Evolutionary conservation across 1,140 invertebrate species (phyloP).

Genomic region (Drosophila kepulauana): DNA sequence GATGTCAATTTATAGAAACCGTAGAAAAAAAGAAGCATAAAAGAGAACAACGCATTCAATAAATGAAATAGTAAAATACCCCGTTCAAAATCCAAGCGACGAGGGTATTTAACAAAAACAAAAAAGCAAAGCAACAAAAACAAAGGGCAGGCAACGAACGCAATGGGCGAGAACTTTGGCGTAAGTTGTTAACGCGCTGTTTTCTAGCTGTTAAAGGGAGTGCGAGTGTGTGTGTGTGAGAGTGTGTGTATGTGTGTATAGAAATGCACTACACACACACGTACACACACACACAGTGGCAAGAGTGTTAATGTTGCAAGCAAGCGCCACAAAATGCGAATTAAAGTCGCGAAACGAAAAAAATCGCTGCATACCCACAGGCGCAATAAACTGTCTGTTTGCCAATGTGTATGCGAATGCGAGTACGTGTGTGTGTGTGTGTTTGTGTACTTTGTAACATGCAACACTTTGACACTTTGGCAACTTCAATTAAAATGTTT

Average conservation of each 20-base stretch:
- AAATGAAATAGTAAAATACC: too few relatives aligned
- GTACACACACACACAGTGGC: neutral
- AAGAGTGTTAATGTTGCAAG: conserved; percentile 7
- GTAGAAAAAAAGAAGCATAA: too few relatives aligned
- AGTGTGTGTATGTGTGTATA: neutral
- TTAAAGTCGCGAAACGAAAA: conserved; percentile 18
- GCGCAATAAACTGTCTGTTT: conserved; percentile 10
- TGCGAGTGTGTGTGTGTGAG: conserved; percentile 1
- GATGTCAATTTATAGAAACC: too few relatives aligned
- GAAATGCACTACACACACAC: neutral
- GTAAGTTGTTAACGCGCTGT: conserved; percentile 23
- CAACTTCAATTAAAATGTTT: conserved; percentile 49
- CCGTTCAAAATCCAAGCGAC: too few relatives aligned
- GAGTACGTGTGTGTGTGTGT: neutral
- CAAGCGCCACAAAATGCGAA: conserved; percentile 16
- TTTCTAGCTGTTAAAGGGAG: neutral
- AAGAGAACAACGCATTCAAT: too few relatives aligned
- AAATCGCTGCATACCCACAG: conserved; percentile 27
- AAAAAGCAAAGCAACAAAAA: neutral
- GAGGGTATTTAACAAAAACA: conserved; percentile 4
- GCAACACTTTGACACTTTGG: conserved; percentile 44
- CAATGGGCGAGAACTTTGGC: conserved; percentile 19
- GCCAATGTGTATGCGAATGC: conserved; percentile 2
- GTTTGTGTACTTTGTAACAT: conserved; percentile 20
- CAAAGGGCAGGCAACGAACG: neutral